Base-by-base conservation (phyloP, 2,888 invertebrate genomes). In the Sinodicranocentrus sp. region DNA sequence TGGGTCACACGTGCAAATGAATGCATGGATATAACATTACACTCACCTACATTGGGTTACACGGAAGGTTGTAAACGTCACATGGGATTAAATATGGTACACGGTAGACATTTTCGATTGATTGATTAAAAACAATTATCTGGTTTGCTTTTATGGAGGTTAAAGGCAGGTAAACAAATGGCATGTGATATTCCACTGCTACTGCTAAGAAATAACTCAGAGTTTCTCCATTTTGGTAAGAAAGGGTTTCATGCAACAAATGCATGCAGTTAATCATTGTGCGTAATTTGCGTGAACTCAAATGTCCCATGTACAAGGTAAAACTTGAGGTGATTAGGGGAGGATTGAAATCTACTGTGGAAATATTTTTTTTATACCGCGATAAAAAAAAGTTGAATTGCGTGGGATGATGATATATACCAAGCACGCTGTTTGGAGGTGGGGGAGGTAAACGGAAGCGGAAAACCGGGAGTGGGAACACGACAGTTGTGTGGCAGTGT, bases 71-170 rank as follows among this genome's bases (percentile, higher is more conserved):
- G n/a, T n/a, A n/a, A n/a, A n/a, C n/a, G n/a, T n/a, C n/a, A n/a
- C n/a, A n/a, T n/a, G n/a, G n/a, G n/a, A n/a, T n/a, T n/a, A n/a
- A n/a, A n/a, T n/a, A n/a, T 52, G n/a, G n/a, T 5, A 10, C 52
- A 23, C 48, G n/a, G n/a, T n/a, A n/a, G 48, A 23, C 17, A 8
- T 21, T 21, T 33, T 44, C 43, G 43, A 68, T 68, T 77, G 76
- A 77, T 77, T 57, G 76, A 77, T 77, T 78, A 70, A 78, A 77
- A 68, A 61, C 78, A 78, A 78, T 70, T 78, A 78, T 15, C 26
- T 59, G n/a, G n/a, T 21, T 5, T 57, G 23, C 68, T 70, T 61
- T 61, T 78, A 28, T 57, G 13, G 70, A 70, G 23, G 26, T 23
- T 65, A 28, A n/a, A 19, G 57, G 67, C 57, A 57, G 17, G 54